Evolutionary conservation across 2,888 invertebrate genomes (phyloP), one percentile per base, ranked within the genome.

Genomic region (Altica lythri): DNA sequence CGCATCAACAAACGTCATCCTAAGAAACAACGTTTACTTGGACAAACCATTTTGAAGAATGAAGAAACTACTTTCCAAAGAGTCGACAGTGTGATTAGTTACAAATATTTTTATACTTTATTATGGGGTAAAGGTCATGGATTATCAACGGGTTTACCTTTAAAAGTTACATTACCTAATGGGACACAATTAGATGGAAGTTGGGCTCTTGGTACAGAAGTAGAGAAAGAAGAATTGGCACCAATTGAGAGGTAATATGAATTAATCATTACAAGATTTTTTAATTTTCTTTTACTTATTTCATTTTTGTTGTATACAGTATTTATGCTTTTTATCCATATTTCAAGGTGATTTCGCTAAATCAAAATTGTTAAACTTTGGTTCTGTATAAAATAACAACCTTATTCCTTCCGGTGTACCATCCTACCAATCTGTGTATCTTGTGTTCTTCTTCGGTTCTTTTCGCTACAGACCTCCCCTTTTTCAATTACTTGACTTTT

Each of bases 51-150:
- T 8, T 69, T 81, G 47, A 73, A 69, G 42, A 82, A 82, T 63
- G 70, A 72, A 43, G 69, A 65, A 52, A 64, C 63, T 22, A 79
- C 79, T 1, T 78, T 77, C 44, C 80, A 82, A 32, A 81, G 82
- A 6, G 85, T 89, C 35, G 89, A 87, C 57, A 84, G 89, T 22
- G 89, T 88, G 47, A 83, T 92, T 59, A 82, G 82, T 59, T 92
- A 89, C 72, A 81, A 82, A 17, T 88, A 84, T 65, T 83, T 83
- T 60, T 85, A 88, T 66, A 81, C 82, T 12, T 79, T 88, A 56
- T 87, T 87, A 70, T 92, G 91, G 91, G 92, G 92, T 10, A 88
- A 88, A 65, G 86, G 83, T 3, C 87, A 81, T 71, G 90, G 83
- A 57, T 86, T 86, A 74, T 83, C 86, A 35, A 87, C 84, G 53